Base-by-base conservation (phyloP, 2,113 vertebrate genomes). In the Leucoraja erinaceus region DNA sequence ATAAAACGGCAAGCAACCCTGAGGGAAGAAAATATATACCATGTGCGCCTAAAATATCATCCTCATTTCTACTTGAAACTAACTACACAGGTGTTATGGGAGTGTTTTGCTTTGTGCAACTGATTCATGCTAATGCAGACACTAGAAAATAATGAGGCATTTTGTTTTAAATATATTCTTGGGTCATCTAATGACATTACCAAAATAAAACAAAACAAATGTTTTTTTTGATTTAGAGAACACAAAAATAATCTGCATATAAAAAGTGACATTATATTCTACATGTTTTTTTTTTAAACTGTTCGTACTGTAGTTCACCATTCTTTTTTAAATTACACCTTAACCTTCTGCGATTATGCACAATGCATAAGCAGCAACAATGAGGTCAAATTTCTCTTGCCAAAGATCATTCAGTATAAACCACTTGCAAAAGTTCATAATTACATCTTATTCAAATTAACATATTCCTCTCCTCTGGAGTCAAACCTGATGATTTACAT, bases 351-450 rank as follows among this genome's bases (percentile, higher is more conserved):
- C 93, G 96, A 97, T 96, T 96, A 96, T 96, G 97, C 96, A 97
- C 97, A 97, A 97, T 97, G 96, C 96, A 97, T 95, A 96, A 97
- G 95, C 95, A 94, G 95, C 96, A 96, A 98, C 96, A 97, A 98
- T 95, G 97, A 98, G 97, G 97, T 97, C 96, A 96, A 95, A 95
- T 94, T 96, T 94, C 96, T 95, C 95, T 97, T 97, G 97, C 97
- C 97, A 98, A 98, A 98, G 97, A 95, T 97, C 96, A 95, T 96
- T 96, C 96, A 95, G 95, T 98, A 98, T 97, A 97, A 97, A 96
- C 97, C 97, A 97, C 97, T 97, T 98, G 97, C 95, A 97, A 96
- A 95, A 96, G 96, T 94, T 90, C 86, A 90, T 90, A 90, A 90
- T 70, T 70, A 90, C 63, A 90, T 68, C 86, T 70, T 90, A 68